Evolutionary conservation across 2,113 vertebrate species (phyloP), one percentile per base, ranked within the genome.

Genomic region (Speoplatyrhinus poulsoni): DNA sequence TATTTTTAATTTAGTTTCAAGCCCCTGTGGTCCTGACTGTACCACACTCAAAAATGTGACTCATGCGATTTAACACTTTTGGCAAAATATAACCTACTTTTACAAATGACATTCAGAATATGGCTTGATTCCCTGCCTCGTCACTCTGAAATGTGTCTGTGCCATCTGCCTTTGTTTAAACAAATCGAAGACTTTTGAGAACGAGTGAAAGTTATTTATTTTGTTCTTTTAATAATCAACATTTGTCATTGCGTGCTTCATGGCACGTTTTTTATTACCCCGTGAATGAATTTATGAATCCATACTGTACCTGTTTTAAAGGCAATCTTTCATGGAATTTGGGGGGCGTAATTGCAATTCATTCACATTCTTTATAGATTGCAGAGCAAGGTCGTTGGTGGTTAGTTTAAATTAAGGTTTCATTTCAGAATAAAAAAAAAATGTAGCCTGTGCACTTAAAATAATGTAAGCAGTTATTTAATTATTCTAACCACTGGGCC

Each of bases 161-260:
- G 36, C 36, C 26, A 26, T 26, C 26, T 26, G 26, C 26, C 26
- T 26, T 26, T 26, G 26, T 26, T 26, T 26, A 26, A 26, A 26
- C 26, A 26, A 2, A 26, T 26, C 26, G 2, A 26, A 26, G 26
- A 26, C 26, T 26, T 26, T 26, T 26, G 26, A 26, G 26, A 26
- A 26, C 26, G 26, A 26, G 26, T 26, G 26, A 26, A 26, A 26
- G 26, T 26, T 26, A 2, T 26, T 26, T 10, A 55, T 58, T 57
- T 60, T 72, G 3, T 10, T 33, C 16, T 54, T 55, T 60, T 79
- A 77, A 82, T 79, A 64, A 64, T 60, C 33, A 36, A 15, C 12
- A 80, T 85, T 83, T 79, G 53, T 85, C 72, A 80, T 55, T 79
- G 74, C 69, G 81, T 73, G 53, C 50, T 75, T 81, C 59, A 77